Conservation (phyloP, 2,888 invertebrate genomes). For the Catonia carolina region DNA sequence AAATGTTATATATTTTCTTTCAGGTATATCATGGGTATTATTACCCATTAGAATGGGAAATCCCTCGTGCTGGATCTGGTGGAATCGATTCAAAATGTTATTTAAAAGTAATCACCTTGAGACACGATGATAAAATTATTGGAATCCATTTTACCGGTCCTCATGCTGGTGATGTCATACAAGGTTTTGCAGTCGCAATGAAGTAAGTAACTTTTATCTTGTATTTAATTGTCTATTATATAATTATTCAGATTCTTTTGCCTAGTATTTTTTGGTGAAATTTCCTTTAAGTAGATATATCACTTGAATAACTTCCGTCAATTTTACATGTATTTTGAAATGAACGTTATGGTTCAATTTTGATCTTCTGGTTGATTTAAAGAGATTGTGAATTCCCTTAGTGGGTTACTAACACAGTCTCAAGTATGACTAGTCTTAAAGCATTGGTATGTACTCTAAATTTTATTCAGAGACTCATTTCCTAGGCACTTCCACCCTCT, state of each 20-base stretch:
- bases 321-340: too few relatives aligned
- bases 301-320: too few relatives aligned
- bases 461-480: too few relatives aligned
- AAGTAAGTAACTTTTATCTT: slow-evolving; percentile 54
- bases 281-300: too few relatives aligned
- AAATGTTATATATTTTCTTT: slow-evolving; percentile 32
- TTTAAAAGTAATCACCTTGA: slow-evolving; percentile 58
- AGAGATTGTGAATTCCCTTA: too few relatives aligned
- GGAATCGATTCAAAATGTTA: slow-evolving; percentile 61
- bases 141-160: slow-evolving; percentile 90
- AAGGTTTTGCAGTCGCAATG: slow-evolving; percentile 84
- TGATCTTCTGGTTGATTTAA: too few relatives aligned
- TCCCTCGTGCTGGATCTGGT: slow-evolving; percentile 78
- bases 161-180: slow-evolving; percentile 87
- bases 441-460: too few relatives aligned
- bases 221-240: neutral
- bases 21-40: slow-evolving; percentile 87
- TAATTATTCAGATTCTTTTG: neutral
- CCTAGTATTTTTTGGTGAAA: too few relatives aligned
- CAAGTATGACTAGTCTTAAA: too few relatives aligned
- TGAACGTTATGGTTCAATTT: too few relatives aligned
- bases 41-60: slow-evolving; percentile 92
- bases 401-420: too few relatives aligned
- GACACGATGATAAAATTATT: slow-evolving; percentile 53
- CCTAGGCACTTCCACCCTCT: too few relatives aligned